Percentiles rank a stretch among this genome's conserved stretches.
These are phyloP conservation scores for Tineola bisselliella DNA, from an alignment of 2,888 invertebrate genomes.

Conservation along the genomic window DNA sequence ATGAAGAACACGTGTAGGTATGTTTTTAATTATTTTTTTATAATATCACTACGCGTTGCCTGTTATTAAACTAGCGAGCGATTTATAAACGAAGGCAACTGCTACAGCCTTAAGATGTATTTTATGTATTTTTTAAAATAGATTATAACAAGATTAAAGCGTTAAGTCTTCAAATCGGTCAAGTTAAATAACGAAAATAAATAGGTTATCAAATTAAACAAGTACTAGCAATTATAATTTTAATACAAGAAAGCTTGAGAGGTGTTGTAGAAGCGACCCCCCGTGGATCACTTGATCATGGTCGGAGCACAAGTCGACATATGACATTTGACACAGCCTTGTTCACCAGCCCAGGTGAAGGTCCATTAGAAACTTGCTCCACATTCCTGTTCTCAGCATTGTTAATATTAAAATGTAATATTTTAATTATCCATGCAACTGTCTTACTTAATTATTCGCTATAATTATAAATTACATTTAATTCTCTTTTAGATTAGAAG, in stretches of 20 bases:
- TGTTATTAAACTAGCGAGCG: too few relatives aligned
- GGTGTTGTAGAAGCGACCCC: background rate
- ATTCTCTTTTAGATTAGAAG: background rate
- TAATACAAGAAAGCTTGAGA: background rate
- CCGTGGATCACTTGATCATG: background rate
- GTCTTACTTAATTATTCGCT: background rate
- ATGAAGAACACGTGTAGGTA: too few relatives aligned
- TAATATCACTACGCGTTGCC: too few relatives aligned
- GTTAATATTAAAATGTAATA: constrained; percentile 24
- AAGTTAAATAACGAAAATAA: background rate
- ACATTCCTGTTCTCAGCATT: constrained; percentile 9
- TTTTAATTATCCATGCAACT: background rate
- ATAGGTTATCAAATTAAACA: background rate
- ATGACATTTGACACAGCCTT: constrained; percentile 38
- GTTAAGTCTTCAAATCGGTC: too few relatives aligned
- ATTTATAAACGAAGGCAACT: too few relatives aligned
- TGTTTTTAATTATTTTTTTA: too few relatives aligned
- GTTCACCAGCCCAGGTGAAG: constrained; percentile 24
- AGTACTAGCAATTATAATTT: background rate
- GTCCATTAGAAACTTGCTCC: constrained; percentile 16
- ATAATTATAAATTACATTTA: background rate
- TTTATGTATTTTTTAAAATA: too few relatives aligned
- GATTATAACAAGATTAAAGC: too few relatives aligned
- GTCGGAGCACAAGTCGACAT: constrained; percentile 12
- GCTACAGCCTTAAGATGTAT: too few relatives aligned